Evolutionary conservation across 2,888 invertebrate species (phyloP).

Genomic region (Ectemnius continuus): DNA sequence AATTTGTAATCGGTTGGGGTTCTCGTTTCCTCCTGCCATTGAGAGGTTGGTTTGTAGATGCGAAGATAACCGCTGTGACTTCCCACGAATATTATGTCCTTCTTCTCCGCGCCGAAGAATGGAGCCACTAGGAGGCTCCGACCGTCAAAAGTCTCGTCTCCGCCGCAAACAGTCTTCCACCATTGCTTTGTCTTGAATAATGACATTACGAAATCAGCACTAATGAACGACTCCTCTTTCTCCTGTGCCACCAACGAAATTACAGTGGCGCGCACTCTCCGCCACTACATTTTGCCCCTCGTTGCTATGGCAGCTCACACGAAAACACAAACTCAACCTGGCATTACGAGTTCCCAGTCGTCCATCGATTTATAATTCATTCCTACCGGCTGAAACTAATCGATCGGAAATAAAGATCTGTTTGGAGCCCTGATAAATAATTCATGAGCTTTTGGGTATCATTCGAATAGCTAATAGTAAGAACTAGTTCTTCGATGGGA

Average conservation of each 20-base stretch:
- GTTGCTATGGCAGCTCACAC: constrained; percentile 40
- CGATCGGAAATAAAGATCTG: too few species aligned
- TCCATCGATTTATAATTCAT: too few species aligned
- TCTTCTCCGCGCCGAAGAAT: constrained; percentile 59
- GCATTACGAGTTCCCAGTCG: background rate
- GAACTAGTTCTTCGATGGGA: too few species aligned
- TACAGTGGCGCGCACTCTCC: background rate
- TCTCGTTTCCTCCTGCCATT: constrained; percentile 72
- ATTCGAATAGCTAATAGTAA: too few species aligned
- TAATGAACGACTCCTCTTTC: background rate
- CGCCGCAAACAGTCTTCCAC: constrained; percentile 89
- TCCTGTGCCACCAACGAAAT: background rate
- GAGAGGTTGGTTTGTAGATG: constrained; percentile 83
- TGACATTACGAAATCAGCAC: constrained; percentile 83
- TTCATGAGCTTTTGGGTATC: too few species aligned
- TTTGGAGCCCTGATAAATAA: too few species aligned
- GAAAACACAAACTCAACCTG: constrained; percentile 33
- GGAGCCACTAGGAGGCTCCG: constrained; percentile 68
- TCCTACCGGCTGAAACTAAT: too few species aligned
- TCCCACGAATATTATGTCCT: constrained; percentile 85
- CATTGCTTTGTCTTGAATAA: constrained; percentile 94
- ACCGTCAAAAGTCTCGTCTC: constrained; percentile 82
- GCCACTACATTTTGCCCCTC: background rate
- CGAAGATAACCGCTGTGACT: constrained; percentile 90
- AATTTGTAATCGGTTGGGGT: constrained; percentile 78